phyloP scores from a whole-genome alignment of 2,888 invertebrate genomes.

The Leucophenga maculata region DNA sequence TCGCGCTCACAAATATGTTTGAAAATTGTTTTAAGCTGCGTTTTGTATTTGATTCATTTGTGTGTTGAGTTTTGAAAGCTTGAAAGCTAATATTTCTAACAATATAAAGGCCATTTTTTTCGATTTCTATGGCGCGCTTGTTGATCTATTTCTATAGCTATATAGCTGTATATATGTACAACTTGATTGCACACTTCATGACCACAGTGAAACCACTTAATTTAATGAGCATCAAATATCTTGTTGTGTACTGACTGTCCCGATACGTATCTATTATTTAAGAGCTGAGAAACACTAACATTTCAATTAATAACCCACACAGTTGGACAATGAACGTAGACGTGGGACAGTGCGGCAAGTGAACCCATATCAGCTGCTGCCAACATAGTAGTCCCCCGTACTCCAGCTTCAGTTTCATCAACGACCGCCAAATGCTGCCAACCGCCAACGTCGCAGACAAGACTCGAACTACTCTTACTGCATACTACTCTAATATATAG shows the following conservation, averaged over 20 bases:
- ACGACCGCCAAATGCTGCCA: constrained; percentile 15
- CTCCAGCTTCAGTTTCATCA: constrained; percentile 17
- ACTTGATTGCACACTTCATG: too few species aligned
- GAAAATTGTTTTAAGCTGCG: constrained; percentile 7
- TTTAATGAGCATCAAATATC: constrained; percentile 71
- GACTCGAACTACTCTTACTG: too few species aligned
- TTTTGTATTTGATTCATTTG: too few species aligned
- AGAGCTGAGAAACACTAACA: constrained; percentile 56
- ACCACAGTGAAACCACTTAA: constrained; percentile 66
- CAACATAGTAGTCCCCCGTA: constrained; percentile 25
- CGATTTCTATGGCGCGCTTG: too few species aligned
- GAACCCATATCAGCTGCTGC: constrained; percentile 37
- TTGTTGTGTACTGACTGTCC: constrained; percentile 46
- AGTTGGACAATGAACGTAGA: not conserved
- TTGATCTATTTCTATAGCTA: too few species aligned
- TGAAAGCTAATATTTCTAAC: too few species aligned
- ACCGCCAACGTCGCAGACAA: constrained; percentile 5
- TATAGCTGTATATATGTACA: too few species aligned
- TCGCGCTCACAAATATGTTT: not conserved
- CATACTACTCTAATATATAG: too few species aligned
- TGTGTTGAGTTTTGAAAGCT: too few species aligned
- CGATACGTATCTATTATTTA: constrained; percentile 68
- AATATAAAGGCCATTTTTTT: too few species aligned
- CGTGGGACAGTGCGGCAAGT: constrained; percentile 2
- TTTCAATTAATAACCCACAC: constrained; percentile 57